phyloP scores from a whole-genome alignment of 2,797 vertebrate genomes.

The Sebastes minor region DNA sequence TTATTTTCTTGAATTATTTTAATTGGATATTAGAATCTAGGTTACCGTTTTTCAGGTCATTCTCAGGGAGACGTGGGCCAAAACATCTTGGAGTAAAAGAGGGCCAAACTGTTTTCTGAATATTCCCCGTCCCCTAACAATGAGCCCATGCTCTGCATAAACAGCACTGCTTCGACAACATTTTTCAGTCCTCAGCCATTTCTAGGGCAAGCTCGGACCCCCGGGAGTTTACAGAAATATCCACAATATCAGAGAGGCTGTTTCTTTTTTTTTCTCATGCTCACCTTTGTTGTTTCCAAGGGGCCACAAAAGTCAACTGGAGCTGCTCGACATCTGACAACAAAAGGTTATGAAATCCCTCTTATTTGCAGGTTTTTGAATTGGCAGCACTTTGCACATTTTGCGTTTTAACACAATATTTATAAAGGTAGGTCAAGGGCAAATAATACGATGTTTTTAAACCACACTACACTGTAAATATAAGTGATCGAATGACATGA shows the following conservation, averaged over 20 bases:
- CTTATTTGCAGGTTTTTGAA: constrained; percentile 52
- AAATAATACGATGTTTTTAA: constrained; percentile 46
- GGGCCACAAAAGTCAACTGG: constrained; percentile 73
- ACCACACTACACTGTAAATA: constrained; percentile 11
- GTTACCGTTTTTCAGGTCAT: constrained; percentile 71
- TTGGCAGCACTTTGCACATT: constrained; percentile 39
- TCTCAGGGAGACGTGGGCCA: constrained; percentile 57
- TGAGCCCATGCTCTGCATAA: constrained; percentile 81
- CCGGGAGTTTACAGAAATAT: constrained; percentile 83
- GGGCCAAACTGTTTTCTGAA: constrained; percentile 64
- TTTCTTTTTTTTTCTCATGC: constrained; percentile 29
- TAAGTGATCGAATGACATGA: not conserved
- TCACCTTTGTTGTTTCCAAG: constrained; percentile 79
- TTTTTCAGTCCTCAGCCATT: constrained; percentile 85
- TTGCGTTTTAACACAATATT: constrained; percentile 48
- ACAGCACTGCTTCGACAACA: constrained; percentile 75
- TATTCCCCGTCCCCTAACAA: constrained; percentile 64
- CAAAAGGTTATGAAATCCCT: constrained; percentile 49
- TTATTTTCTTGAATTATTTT: constrained; percentile 54
- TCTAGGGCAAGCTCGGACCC: constrained; percentile 78
- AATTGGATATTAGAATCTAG: constrained; percentile 62
- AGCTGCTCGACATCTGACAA: constrained; percentile 70
- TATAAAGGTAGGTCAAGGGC: constrained; percentile 37
- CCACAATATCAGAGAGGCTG: constrained; percentile 73
- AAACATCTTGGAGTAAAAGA: constrained; percentile 65